phyloP scores from a whole-genome alignment of 2,797 vertebrate genomes.

The Fistularia tabacaria region DNA sequence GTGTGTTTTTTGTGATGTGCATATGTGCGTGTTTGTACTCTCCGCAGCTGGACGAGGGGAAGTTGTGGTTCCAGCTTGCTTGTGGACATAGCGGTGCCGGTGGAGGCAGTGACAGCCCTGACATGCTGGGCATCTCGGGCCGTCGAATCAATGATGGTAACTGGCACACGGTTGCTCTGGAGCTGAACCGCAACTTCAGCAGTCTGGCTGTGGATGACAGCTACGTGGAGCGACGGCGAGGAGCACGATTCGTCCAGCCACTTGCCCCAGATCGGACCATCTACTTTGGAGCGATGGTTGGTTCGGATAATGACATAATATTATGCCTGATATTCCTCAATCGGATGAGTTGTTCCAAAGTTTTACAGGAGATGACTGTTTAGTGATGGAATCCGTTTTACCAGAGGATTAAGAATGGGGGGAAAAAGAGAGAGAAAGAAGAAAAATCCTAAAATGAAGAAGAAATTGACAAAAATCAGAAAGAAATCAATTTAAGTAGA shows the following conservation, averaged over 20 bases:
- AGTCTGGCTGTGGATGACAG: slow-evolving; percentile 92
- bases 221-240: slow-evolving; percentile 87
- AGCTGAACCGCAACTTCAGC: slow-evolving; percentile 91
- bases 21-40: slow-evolving; percentile 4
- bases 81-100: slow-evolving; percentile 76
- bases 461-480: too few relatives aligned
- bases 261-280: slow-evolving; percentile 81
- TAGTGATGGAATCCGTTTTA: too few relatives aligned
- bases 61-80: slow-evolving; percentile 92
- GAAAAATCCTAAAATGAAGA: too few relatives aligned
- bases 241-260: slow-evolving; percentile 76
- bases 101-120: slow-evolving; percentile 65
- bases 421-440: too few relatives aligned
- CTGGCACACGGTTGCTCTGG: slow-evolving; percentile 93
- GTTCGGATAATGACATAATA: slow-evolving; percentile 7
- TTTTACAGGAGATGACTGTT: too few relatives aligned
- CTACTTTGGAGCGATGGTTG: slow-evolving; percentile 88
- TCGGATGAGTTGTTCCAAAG: neutral
- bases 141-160: slow-evolving; percentile 87
- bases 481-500: too few relatives aligned
- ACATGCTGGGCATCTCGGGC: slow-evolving; percentile 88
- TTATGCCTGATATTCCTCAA: neutral
- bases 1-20: neutral
- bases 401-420: too few relatives aligned
- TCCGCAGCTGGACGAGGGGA: slow-evolving; percentile 86